Evolutionary conservation across 2,888 invertebrate species (phyloP), one percentile per base, ranked within the genome.

Genomic region (Auanema freiburgensis): DNA sequence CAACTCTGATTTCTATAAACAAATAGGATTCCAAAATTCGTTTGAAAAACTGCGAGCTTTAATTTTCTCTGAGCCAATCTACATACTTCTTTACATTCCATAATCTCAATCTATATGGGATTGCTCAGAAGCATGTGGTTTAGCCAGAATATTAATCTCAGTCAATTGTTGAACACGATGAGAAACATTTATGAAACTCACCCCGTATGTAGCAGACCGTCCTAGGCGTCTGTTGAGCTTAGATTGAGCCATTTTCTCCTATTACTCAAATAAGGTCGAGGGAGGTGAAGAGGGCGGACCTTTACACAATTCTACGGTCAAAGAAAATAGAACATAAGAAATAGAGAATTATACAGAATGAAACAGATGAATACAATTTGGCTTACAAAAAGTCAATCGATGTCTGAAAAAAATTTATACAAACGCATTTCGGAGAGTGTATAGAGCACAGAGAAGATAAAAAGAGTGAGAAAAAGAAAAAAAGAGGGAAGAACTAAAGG

Each of bases 31-130:
- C 33, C 33, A 33, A 33, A 5, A 8, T 5, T 8, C 33, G 8
- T 33, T 33, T 33, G 33, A 8, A 33, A 3, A 33, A 33, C 4
- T 33, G 8, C 8, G 4, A 33, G 33, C 3, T 8, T 33, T 33
- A 33, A 33, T 33, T 33, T 33, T 33, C 33, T 33, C 33, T 33
- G 33, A 33, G 33, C 66, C 69, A 66, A 53, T 65, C 75, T 76
- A 71, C 76, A 76, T 76, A 76, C 76, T 76, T 76, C 76, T 76
- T 76, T 76, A 76, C 76, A 76, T 76, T 76, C 76, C 76, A 76
- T 76, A 74, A 51, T 54, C 23, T 16, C 25, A 42, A 51, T 42
- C 61, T 58, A 70, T 73, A 76, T 75, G 74, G 75, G 71, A 43
- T 57, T 76, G 76, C 56, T 73, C 72, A 71, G 76, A 76, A 76